These are phyloP conservation scores for Automeris io DNA, from an alignment of 2,888 invertebrate species.

Conservation along the genomic window DNA sequence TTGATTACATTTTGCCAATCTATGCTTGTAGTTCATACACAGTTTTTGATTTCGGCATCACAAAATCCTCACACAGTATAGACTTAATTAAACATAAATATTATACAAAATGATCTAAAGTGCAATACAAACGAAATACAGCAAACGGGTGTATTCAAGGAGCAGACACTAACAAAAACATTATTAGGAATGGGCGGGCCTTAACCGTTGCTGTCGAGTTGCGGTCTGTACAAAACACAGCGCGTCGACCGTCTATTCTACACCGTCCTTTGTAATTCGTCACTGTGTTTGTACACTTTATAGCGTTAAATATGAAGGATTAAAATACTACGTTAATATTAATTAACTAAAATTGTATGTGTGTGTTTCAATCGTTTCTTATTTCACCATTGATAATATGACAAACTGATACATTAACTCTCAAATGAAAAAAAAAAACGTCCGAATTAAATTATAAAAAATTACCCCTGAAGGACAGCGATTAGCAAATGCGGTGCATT, in stretches of 20 bases:
- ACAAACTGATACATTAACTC: no score
- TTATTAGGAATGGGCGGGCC: conserved; percentile 41
- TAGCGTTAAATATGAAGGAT: background rate
- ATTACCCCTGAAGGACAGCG: no score
- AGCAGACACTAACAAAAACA: conserved; percentile 36
- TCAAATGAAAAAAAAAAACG: no score
- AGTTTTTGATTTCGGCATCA: background rate
- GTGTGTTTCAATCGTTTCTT: background rate
- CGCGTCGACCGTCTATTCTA: conserved; percentile 18
- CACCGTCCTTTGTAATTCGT: conserved; percentile 18
- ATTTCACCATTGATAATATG: no score
- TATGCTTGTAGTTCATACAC: no score
- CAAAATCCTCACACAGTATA: background rate
- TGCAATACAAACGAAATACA: conserved; percentile 16
- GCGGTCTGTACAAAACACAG: conserved; percentile 33
- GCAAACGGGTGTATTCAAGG: conserved; percentile 29
- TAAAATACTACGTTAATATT: background rate
- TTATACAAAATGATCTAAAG: conserved; percentile 4
- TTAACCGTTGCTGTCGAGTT: conserved; percentile 23
- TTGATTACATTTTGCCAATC: no score
- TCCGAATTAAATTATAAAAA: no score
- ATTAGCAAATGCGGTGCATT: no score
- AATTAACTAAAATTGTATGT: no score
- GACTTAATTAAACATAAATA: conserved; percentile 2
- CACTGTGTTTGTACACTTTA: background rate